phyloP scores from a whole-genome alignment of 2,113 vertebrate species.

The Brachypteracias leptosomus region DNA sequence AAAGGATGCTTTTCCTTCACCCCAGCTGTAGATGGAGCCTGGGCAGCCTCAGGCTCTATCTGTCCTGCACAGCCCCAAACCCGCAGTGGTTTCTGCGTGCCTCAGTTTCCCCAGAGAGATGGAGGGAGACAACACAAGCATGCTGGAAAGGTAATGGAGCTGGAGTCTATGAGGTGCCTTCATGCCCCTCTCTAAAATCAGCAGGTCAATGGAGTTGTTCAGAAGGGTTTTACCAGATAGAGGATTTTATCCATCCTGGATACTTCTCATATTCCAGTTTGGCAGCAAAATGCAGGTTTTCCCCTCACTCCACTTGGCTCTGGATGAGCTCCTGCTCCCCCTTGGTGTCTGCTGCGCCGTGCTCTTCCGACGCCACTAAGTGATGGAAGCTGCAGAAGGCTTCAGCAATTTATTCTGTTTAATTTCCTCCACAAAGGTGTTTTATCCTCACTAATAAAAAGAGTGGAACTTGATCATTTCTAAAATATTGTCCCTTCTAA shows the following conservation, averaged over 20 bases:
- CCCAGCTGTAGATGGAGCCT: not conserved
- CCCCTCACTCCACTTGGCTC: not conserved
- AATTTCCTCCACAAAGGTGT: conserved; percentile 60
- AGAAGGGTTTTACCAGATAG: not conserved
- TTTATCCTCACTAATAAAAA: conserved; percentile 70
- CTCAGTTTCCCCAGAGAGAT: not conserved
- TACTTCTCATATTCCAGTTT: not conserved
- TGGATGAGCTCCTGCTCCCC: not conserved
- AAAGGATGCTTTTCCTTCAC: not conserved
- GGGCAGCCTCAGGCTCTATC: not conserved
- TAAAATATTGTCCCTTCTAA: conserved; percentile 71
- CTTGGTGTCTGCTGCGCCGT: not conserved
- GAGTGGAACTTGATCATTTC: conserved; percentile 65
- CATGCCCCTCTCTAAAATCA: not conserved
- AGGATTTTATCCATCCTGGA: not conserved
- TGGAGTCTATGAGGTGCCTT: not conserved
- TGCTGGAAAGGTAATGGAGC: accelerated
- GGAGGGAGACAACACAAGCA: not conserved
- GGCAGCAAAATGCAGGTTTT: not conserved
- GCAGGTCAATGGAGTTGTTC: accelerated
- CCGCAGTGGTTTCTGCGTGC: accelerated
- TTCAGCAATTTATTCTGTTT: conserved; percentile 59
- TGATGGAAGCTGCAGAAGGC: not conserved
- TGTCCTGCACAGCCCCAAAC: not conserved
- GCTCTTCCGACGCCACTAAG: not conserved